Conservation (phyloP, 2,888 invertebrate species). For the Dryobotodes eremita region DNA sequence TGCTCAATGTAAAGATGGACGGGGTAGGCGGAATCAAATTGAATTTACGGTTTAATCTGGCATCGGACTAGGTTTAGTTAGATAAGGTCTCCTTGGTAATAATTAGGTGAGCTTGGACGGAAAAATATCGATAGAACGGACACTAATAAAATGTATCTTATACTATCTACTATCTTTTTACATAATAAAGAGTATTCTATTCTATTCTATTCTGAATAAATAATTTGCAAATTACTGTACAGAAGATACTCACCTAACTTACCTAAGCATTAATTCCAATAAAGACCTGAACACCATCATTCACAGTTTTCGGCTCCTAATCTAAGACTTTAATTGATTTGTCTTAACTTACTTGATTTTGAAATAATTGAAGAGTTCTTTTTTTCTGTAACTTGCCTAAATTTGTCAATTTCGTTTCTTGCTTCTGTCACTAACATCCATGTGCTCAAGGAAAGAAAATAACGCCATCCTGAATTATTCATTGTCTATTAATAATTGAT, state of each 20-base stretch:
- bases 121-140: background rate
- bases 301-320: background rate
- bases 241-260: background rate
- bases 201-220: too few relatives aligned
- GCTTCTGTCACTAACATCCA: background rate
- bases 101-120: background rate
- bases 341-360: too few relatives aligned
- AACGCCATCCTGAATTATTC: conserved; percentile 3
- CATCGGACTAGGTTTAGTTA: background rate
- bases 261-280: background rate
- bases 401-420: too few relatives aligned
- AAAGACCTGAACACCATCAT: background rate
- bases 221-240: background rate
- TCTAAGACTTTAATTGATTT: background rate
- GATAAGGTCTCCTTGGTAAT: conserved; percentile 10
- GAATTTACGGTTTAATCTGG: conserved; percentile 35
- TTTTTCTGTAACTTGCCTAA: background rate
- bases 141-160: background rate
- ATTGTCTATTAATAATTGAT: background rate
- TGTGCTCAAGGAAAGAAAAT: background rate
- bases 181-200: too few relatives aligned
- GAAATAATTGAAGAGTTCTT: background rate
- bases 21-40: conserved; percentile 21
- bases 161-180: too few relatives aligned
- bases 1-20: conserved; percentile 4